These are phyloP conservation scores for Drosophila takahashii DNA, from an alignment of 1,140 invertebrate species.

Conservation along the genomic window DNA sequence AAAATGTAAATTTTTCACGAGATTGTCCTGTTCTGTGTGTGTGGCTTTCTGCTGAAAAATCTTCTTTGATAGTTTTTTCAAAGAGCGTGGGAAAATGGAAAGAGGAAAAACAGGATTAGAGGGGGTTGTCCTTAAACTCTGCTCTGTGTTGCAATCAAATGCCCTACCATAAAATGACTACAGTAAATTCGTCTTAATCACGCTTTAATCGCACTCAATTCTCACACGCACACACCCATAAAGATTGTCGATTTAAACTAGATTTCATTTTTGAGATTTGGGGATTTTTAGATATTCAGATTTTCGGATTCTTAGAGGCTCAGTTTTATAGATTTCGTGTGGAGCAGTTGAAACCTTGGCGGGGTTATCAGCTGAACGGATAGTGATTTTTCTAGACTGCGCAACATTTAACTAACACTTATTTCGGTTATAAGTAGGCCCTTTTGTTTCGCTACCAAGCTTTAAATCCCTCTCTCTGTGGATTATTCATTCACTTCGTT, in stretches of 20 bases:
- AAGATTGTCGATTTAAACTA: constrained; percentile 73
- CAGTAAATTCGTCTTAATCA: constrained; percentile 83
- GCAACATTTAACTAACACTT: constrained; percentile 62
- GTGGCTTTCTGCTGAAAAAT: constrained; percentile 34
- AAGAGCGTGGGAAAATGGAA: constrained; percentile 1
- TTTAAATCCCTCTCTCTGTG: constrained; percentile 20
- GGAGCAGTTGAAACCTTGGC: constrained; percentile 67
- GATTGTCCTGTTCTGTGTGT: constrained; percentile 70
- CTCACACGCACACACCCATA: constrained; percentile 43
- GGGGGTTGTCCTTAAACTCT: constrained; percentile 18
- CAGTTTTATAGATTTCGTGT: constrained; percentile 4
- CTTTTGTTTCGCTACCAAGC: constrained; percentile 19
- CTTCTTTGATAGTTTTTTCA: constrained; percentile 5
- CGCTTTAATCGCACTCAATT: constrained; percentile 60
- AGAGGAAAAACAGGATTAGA: background rate
- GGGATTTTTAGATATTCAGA: background rate
- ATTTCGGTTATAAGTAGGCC: constrained; percentile 28
- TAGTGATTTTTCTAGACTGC: constrained; percentile 20
- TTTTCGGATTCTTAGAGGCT: background rate
- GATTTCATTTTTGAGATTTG: constrained; percentile 16
- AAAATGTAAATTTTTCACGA: constrained; percentile 58
- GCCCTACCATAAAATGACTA: constrained; percentile 61
- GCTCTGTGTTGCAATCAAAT: constrained; percentile 43
- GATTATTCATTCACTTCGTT: constrained; percentile 55
- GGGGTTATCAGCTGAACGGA: constrained; percentile 43